Percentiles rank a stretch among this genome's conserved stretches.
Conservation (phyloP, 2,113 vertebrate species). For the Pedionomus torquatus region DNA sequence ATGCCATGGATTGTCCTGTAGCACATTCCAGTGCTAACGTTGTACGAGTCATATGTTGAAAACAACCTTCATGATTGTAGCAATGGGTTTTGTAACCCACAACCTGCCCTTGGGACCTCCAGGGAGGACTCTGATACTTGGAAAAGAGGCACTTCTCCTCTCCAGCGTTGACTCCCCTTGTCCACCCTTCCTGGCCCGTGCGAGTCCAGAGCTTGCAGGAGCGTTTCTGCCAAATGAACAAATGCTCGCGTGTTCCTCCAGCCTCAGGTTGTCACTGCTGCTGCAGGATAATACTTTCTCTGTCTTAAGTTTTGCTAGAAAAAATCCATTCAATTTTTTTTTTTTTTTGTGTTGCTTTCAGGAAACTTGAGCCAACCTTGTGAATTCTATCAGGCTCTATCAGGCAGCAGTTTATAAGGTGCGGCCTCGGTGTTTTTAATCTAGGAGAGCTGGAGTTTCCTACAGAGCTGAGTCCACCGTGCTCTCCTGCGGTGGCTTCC, state of each 20-base stretch:
- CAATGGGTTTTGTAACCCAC: not conserved
- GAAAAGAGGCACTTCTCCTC: not conserved
- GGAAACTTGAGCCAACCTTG: not conserved
- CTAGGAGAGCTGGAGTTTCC: not conserved
- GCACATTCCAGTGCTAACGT: not conserved
- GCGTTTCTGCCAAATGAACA: not conserved
- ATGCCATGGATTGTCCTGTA: not conserved
- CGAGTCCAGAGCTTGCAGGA: not conserved
- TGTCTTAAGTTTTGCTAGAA: not conserved
- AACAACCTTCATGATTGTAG: not conserved
- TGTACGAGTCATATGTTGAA: fast-evolving
- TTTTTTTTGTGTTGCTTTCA: not conserved
- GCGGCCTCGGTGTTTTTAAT: not conserved
- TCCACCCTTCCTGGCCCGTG: not conserved
- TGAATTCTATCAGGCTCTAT: not conserved
- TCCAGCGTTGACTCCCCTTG: not conserved
- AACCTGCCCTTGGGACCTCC: not conserved
- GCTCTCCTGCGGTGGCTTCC: fast-evolving
- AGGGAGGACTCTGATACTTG: not conserved
- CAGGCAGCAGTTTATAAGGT: not conserved
- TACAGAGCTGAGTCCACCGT: not conserved
- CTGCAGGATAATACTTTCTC: not conserved
- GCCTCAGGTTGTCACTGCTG: not conserved
- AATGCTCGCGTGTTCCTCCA: fast-evolving
- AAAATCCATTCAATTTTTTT: not conserved